Conservation (phyloP, 2,113 vertebrate genomes). For the Oriolus oriolus region DNA sequence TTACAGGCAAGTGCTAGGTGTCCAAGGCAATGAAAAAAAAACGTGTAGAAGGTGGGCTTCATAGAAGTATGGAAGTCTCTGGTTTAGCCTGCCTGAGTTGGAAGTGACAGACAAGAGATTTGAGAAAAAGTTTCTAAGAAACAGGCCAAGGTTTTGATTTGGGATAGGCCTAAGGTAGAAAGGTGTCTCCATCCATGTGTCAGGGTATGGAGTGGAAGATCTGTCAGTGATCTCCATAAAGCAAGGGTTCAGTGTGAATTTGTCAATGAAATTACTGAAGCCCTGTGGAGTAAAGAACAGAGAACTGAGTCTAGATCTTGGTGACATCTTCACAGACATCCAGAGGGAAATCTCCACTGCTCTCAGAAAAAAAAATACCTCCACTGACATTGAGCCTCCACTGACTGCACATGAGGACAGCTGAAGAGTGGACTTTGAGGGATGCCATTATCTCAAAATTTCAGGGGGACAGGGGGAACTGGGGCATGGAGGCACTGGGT, state of each 20-base stretch:
- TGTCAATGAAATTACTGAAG: neutral
- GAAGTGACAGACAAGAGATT: neutral
- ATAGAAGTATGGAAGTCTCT: neutral
- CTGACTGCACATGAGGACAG: neutral
- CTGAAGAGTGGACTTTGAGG: neutral
- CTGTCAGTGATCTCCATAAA: neutral
- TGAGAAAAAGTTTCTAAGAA: neutral
- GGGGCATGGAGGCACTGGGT: fast-evolving
- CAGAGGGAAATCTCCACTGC: neutral
- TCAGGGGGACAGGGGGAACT: neutral
- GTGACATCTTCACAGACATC: neutral
- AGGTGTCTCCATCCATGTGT: neutral
- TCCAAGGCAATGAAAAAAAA: neutral
- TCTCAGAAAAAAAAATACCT: neutral
- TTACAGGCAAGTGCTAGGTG: neutral
- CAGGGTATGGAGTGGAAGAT: neutral
- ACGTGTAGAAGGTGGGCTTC: neutral
- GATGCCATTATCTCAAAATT: neutral
- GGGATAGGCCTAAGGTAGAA: neutral
- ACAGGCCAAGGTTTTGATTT: neutral
- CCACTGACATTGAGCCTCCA: neutral
- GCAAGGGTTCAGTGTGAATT: neutral
- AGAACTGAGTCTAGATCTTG: neutral
- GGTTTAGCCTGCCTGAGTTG: neutral
- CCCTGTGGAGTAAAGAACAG: neutral